Base-by-base conservation (phyloP, 2,888 invertebrate genomes). In the Cheilosia pagana region DNA sequence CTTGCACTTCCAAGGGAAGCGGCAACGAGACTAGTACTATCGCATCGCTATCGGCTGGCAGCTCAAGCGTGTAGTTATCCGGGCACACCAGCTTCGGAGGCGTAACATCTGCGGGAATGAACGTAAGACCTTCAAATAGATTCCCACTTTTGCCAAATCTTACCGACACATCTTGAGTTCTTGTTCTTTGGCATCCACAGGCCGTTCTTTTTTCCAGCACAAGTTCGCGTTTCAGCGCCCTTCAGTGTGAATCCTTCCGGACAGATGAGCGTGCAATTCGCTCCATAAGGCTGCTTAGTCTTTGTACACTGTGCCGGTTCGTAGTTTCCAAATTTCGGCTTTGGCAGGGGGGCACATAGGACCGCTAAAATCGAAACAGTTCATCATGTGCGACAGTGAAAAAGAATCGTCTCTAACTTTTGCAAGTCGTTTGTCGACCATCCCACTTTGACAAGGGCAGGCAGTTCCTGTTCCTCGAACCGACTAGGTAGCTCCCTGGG, bases 381-480 rank as follows among this genome's bases (percentile, higher is more conserved):
- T 12, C 12, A 12, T 35, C 12, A 2, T 65, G 25, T 28, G 21
- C 5, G 1, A 2, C 50, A 6, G n/a, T 0, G 14, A 8, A 12
- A 23, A 50, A 12, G 16, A 50, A 10, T 12, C 21, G 10, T 1
- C 0, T 88, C 89, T 91, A 91, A 95, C 95, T 94, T 92, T 94
- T 94, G 89, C 95, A 95, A 59, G 93, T 92, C 0, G 94, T 93
- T 83, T 93, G 93, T 12, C 95, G 91, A 1, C 95, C 95, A 88
- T 95, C 95, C 95, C 95, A 95, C 88, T 94, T 93, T 0, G 94
- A 94, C 53, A 95, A 91, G 0, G 95, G 95, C 53, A 95, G 91
- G 88, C 95, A 95, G 31, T 93, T 94, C 45, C 95, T 90, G 82
- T 93, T 93, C 82, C 92, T 92, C 16, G 95, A 95, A 0, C 95